phyloP scores from a whole-genome alignment of 2,888 invertebrate genomes.

The Limenitis camilla region DNA sequence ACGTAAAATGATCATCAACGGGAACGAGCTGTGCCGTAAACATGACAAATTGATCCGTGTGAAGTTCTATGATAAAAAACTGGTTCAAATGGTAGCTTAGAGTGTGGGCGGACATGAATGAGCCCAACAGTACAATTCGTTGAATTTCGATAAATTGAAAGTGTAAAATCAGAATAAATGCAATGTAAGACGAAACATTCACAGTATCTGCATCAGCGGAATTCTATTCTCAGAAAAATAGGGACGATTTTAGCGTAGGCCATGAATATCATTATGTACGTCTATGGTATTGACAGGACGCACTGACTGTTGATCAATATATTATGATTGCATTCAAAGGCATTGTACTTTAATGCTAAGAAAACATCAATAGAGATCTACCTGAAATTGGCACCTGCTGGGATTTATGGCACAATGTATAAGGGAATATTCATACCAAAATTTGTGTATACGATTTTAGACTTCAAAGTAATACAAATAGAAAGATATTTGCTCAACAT shows the following conservation, averaged over 20 bases:
- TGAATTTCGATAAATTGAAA: slow-evolving; percentile 19
- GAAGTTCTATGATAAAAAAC: slow-evolving; percentile 24
- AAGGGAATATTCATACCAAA: neutral
- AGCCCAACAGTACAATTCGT: slow-evolving; percentile 17
- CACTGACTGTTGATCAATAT: slow-evolving; percentile 31
- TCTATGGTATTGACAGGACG: slow-evolving; percentile 23
- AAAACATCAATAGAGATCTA: slow-evolving; percentile 53
- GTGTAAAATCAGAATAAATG: slow-evolving; percentile 20
- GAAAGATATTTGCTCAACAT: slow-evolving; percentile 20
- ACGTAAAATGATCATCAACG: slow-evolving; percentile 31
- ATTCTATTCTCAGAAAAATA: slow-evolving; percentile 2
- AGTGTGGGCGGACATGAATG: slow-evolving; percentile 22
- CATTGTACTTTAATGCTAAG: slow-evolving; percentile 49
- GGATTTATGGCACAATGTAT: slow-evolving; percentile 23
- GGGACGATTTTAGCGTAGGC: neutral
- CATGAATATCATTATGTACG: slow-evolving; percentile 7
- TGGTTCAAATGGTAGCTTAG: slow-evolving; percentile 18
- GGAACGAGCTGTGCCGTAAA: slow-evolving; percentile 26
- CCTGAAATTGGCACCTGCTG: slow-evolving; percentile 64
- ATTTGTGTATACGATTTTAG: slow-evolving; percentile 13
- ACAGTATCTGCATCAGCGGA: neutral
- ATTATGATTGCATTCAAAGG: slow-evolving; percentile 43
- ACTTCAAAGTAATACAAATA: slow-evolving; percentile 10
- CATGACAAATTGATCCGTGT: slow-evolving; percentile 31
- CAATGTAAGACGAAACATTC: neutral